Conservation (phyloP, 2,888 invertebrate genomes). For the Thera obeliscata region DNA sequence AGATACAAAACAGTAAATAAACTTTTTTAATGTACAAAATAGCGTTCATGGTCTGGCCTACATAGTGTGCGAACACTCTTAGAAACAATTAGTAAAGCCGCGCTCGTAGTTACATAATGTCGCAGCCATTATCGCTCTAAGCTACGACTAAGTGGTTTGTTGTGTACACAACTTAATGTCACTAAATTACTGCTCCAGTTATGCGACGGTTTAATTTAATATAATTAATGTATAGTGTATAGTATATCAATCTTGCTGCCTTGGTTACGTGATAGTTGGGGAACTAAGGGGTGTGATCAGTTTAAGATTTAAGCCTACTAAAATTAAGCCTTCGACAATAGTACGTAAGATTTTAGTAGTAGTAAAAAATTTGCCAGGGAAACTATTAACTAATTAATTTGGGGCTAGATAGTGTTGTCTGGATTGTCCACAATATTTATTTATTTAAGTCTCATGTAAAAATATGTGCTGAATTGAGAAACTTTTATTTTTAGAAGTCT, state of each 20-base stretch:
- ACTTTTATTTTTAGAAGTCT: too few species aligned
- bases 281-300: neutral
- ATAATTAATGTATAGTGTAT: slow-evolving; percentile 41
- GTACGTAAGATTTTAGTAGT: neutral
- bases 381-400: too few species aligned
- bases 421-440: too few species aligned
- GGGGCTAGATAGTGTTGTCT: too few species aligned
- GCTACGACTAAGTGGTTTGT: slow-evolving; percentile 38
- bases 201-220: slow-evolving; percentile 41
- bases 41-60: neutral
- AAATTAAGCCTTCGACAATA: too few species aligned
- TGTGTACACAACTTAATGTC: slow-evolving; percentile 39
- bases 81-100: slow-evolving; percentile 14
- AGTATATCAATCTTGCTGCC: slow-evolving; percentile 36
- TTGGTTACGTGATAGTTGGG: slow-evolving; percentile 20
- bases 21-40: neutral
- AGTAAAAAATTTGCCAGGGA: too few species aligned
- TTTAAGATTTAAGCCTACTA: slow-evolving; percentile 19
- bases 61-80: neutral
- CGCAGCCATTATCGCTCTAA: slow-evolving; percentile 26
- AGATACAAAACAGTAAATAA: neutral
- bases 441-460: too few species aligned
- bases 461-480: too few species aligned
- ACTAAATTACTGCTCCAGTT: slow-evolving; percentile 36
- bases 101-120: slow-evolving; percentile 13